Conservation (phyloP, 1,140 invertebrate species). For the Phenacoccus solenopsis region DNA sequence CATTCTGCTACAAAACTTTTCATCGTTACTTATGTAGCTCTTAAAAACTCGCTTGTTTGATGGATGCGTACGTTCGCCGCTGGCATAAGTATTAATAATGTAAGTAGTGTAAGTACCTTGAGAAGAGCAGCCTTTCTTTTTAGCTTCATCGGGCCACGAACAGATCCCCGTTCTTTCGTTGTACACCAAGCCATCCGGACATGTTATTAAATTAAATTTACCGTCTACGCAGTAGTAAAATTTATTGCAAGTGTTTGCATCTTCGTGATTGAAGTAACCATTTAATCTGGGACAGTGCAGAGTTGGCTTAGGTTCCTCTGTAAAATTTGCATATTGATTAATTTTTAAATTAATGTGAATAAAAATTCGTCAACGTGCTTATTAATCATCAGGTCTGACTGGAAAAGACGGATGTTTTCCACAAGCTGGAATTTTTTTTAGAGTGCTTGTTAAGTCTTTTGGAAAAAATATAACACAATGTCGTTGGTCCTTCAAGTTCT, state of each 20-base stretch:
- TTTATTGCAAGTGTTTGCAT: slow-evolving; percentile 63
- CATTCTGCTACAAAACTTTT: neutral
- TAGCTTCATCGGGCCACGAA: slow-evolving; percentile 81
- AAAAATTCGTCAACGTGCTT: too few relatives aligned
- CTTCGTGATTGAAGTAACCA: slow-evolving; percentile 77
- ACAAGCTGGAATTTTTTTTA: too few relatives aligned
- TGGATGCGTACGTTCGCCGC: too few relatives aligned
- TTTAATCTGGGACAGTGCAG: slow-evolving; percentile 68
- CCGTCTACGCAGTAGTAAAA: slow-evolving; percentile 87
- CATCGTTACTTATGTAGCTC: neutral
- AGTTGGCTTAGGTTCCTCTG: slow-evolving; percentile 59
- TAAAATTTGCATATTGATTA: slow-evolving; percentile 23
- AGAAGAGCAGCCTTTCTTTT: slow-evolving; percentile 69
- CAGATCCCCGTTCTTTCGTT: slow-evolving; percentile 78
- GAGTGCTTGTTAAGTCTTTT: too few relatives aligned
- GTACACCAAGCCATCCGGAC: slow-evolving; percentile 75
- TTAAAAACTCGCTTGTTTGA: too few relatives aligned
- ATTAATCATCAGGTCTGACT: too few relatives aligned
- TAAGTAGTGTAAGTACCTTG: slow-evolving; percentile 47
- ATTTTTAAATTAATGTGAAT: neutral
- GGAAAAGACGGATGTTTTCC: too few relatives aligned
- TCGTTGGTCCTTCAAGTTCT: too few relatives aligned
- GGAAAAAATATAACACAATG: too few relatives aligned
- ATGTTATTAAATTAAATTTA: slow-evolving; percentile 76
- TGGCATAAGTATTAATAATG: too few relatives aligned